Evolutionary conservation across 2,113 vertebrate species (phyloP).

Genomic region (Ciconia stormi): DNA sequence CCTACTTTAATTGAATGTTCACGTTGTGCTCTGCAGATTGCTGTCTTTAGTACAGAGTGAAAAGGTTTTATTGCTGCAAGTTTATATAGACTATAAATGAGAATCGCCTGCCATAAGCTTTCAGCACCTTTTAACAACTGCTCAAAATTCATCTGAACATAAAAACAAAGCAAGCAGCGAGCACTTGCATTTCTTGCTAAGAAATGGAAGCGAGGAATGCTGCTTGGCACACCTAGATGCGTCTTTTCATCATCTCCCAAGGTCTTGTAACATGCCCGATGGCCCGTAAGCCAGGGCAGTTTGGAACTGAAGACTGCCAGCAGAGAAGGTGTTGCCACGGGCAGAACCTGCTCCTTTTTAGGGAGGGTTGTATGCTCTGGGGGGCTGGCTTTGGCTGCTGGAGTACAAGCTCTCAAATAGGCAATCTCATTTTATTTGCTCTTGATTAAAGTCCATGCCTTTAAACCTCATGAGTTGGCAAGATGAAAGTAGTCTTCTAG

Average conservation of each 20-base stretch:
- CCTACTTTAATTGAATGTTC: background rate
- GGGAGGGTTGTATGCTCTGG: rapidly evolving
- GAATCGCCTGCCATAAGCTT: background rate
- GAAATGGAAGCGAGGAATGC: background rate
- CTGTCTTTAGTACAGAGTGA: background rate
- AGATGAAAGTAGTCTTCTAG: background rate
- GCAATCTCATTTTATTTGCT: background rate
- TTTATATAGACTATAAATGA: background rate
- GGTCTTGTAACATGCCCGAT: background rate
- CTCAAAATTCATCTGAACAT: background rate
- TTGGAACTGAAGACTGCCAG: background rate
- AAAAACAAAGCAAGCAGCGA: background rate
- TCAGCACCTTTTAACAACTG: constrained; percentile 10
- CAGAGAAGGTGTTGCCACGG: background rate
- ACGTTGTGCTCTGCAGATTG: background rate
- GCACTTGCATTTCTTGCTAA: background rate
- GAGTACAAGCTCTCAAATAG: background rate
- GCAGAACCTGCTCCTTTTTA: background rate
- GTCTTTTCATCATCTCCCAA: background rate
- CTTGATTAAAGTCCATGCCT: background rate
- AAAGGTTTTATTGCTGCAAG: background rate
- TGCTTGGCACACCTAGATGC: rapidly evolving
- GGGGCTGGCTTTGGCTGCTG: background rate
- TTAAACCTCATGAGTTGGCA: background rate
- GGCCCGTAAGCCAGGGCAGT: background rate